These are phyloP conservation scores for Lithophane socia DNA, from an alignment of 2,888 invertebrate genomes.

Conservation along the genomic window DNA sequence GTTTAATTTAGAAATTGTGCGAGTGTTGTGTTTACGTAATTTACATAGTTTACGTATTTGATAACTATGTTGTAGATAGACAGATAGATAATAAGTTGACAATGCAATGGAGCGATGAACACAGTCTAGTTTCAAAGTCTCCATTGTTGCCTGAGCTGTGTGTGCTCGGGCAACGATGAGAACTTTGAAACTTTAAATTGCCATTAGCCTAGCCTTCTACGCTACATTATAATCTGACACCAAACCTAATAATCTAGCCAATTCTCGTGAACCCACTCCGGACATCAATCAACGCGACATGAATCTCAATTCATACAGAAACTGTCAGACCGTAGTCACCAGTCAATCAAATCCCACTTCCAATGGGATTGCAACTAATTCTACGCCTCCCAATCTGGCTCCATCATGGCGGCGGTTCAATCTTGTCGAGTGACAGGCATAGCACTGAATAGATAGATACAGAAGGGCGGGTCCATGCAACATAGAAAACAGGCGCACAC, in stretches of 20 bases:
- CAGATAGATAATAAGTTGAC: too few species aligned
- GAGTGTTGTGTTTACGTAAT: too few species aligned
- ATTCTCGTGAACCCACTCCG: conserved; percentile 13
- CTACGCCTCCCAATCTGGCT: conserved; percentile 37
- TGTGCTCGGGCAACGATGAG: too few species aligned
- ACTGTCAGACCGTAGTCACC: conserved; percentile 38
- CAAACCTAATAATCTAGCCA: conserved; percentile 2
- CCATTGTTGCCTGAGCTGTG: too few species aligned
- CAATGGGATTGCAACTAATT: conserved; percentile 56
- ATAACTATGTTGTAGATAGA: too few species aligned
- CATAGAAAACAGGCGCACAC: neutral
- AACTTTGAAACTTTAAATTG: neutral
- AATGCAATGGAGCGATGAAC: too few species aligned
- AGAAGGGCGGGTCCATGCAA: neutral
- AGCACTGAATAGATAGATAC: neutral
- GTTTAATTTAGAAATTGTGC: too few species aligned
- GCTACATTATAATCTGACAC: neutral
- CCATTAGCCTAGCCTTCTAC: too few species aligned
- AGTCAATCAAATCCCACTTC: conserved; percentile 47
- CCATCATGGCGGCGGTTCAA: conserved; percentile 55
- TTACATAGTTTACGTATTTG: too few species aligned
- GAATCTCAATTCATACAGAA: conserved; percentile 40
- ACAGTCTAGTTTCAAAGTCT: too few species aligned
- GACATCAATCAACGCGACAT: conserved; percentile 22
- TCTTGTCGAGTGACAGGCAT: conserved; percentile 46